Evolutionary conservation across 2,797 vertebrate species (phyloP).

Genomic region (Salmo trutta): DNA sequence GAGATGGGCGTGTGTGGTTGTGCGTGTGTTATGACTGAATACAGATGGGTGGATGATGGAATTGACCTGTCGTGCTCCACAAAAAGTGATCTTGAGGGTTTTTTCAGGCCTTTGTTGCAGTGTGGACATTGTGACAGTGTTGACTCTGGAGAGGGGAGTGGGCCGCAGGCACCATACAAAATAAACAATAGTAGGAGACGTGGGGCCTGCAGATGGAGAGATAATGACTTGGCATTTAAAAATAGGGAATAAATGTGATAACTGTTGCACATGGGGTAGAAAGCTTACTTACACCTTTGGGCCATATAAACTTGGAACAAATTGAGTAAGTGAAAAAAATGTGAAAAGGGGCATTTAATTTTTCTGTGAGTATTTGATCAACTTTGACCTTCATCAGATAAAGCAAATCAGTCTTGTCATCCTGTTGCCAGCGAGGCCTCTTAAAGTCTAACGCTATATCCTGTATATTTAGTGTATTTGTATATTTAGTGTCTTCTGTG

Average conservation of each 20-base stretch:
- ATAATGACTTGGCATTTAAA: neutral
- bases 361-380: too few species aligned
- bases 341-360: neutral
- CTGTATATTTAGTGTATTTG: neutral
- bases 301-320: too few species aligned
- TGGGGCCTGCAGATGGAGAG: neutral
- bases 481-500: constrained; percentile 8
- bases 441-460: neutral
- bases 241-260: too few species aligned
- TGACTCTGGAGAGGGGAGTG: constrained; percentile 28
- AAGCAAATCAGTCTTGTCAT: neutral
- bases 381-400: too few species aligned
- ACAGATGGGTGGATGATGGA: constrained; percentile 29
- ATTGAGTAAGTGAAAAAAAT: neutral
- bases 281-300: too few species aligned
- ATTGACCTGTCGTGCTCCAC: constrained; percentile 13
- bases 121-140: constrained; percentile 34
- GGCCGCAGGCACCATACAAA: neutral
- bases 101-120: constrained; percentile 36
- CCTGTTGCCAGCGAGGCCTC: neutral
- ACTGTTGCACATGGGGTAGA: too few species aligned
- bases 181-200: neutral
- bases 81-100: constrained; percentile 42
- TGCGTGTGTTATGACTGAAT: constrained; percentile 51
- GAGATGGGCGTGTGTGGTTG: constrained; percentile 26